phyloP scores from a whole-genome alignment of 2,888 invertebrate species.

The Apamea epomidion region DNA sequence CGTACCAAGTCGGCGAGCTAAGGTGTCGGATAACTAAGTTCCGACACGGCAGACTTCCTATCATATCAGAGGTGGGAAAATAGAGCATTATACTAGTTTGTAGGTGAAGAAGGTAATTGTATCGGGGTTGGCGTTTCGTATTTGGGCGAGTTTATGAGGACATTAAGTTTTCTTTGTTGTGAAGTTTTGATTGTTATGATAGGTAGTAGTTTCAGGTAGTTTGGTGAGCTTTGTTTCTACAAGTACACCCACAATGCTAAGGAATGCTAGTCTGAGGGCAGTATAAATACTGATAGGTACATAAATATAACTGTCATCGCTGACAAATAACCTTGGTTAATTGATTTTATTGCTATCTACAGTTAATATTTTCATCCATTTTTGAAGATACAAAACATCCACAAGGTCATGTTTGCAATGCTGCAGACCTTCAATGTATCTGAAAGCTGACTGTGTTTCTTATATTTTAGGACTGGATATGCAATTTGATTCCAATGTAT shows the following conservation, averaged over 20 bases:
- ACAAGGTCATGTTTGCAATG: background rate
- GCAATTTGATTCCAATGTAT: background rate
- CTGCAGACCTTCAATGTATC: background rate
- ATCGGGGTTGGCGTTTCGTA: background rate
- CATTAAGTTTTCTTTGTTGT: background rate
- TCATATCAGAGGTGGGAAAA: slow-evolving; percentile 40
- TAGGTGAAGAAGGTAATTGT: slow-evolving; percentile 31
- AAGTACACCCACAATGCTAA: background rate
- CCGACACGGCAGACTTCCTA: slow-evolving; percentile 35
- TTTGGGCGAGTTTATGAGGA: background rate
- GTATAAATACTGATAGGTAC: background rate
- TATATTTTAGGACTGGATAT: background rate
- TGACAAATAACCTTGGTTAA: background rate
- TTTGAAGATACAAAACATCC: background rate
- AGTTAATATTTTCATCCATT: background rate
- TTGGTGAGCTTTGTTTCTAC: background rate
- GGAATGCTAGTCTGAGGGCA: background rate
- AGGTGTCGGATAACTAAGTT: slow-evolving; percentile 60
- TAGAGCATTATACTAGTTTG: slow-evolving; percentile 35
- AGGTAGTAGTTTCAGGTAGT: background rate
- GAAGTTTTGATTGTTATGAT: background rate
- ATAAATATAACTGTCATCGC: background rate
- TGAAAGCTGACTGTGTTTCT: too few relatives aligned
- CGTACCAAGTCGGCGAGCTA: slow-evolving; percentile 62
- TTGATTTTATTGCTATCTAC: background rate